Percentiles rank a stretch among this genome's conserved stretches.
phyloP scores from a whole-genome alignment of 2,888 invertebrate genomes.

The Dicyrtoma fusca region DNA sequence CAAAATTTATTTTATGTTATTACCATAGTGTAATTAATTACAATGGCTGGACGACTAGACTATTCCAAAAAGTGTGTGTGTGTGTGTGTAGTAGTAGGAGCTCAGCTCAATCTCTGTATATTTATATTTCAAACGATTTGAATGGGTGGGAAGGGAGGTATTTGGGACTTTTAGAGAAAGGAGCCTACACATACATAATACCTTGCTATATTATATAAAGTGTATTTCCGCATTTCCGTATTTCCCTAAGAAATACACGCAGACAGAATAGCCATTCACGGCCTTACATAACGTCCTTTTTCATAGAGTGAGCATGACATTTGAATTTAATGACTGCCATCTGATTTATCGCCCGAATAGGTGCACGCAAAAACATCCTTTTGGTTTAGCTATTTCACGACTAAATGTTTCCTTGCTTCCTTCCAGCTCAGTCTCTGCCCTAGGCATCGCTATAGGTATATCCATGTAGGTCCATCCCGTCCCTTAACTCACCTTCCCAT shows the following conservation, averaged over 20 bases:
- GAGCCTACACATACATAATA: no score
- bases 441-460: neutral
- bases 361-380: no score
- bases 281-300: no score
- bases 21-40: slow-evolving; percentile 8
- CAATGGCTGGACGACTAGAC: no score
- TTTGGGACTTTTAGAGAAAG: no score
- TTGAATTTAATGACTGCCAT: slow-evolving; percentile 12
- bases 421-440: neutral
- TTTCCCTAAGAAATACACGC: no score
- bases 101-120: no score
- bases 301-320: neutral
- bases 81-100: no score
- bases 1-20: neutral
- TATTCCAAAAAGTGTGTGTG: no score
- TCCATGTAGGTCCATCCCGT: neutral
- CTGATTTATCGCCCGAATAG: slow-evolving; percentile 10
- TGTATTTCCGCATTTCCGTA: neutral
- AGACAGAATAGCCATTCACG: no score
- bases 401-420: neutral
- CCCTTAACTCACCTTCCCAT: neutral
- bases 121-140: no score
- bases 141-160: no score
- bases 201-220: neutral
- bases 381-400: neutral